Percentiles rank a stretch among this genome's conserved stretches.
These are phyloP conservation scores for Natator depressus DNA, from an alignment of 2,113 vertebrate genomes.

Conservation along the genomic window DNA sequence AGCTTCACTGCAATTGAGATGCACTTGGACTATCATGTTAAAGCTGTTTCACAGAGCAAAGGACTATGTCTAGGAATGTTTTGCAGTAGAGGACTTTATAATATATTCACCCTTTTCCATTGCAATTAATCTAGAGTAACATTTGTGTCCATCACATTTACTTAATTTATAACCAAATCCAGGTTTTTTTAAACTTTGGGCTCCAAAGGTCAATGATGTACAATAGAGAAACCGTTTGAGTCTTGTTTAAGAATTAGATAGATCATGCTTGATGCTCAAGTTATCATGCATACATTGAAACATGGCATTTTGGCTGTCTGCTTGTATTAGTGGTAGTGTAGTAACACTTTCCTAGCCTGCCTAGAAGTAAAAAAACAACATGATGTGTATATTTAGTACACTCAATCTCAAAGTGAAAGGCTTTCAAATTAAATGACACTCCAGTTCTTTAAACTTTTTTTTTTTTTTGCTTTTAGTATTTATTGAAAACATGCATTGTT, in stretches of 20 bases:
- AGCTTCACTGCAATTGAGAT: neutral
- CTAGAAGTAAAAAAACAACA: neutral
- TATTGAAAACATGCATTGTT: neutral
- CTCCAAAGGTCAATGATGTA: neutral
- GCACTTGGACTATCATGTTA: neutral
- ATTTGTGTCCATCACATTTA: neutral
- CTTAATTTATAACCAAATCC: constrained; percentile 19
- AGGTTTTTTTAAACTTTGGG: neutral
- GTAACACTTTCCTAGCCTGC: neutral
- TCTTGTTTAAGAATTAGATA: neutral
- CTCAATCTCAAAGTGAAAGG: neutral
- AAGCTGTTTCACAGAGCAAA: constrained; percentile 1
- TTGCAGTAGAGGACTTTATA: neutral
- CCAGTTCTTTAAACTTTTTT: neutral
- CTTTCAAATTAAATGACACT: neutral
- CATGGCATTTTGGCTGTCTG: neutral
- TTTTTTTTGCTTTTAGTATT: neutral
- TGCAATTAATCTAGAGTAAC: neutral
- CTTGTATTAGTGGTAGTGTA: neutral
- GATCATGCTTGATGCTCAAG: too few relatives aligned
- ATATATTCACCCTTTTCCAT: neutral
- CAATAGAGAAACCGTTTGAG: neutral
- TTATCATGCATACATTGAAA: neutral
- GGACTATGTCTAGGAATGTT: neutral
- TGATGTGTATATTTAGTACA: neutral